A percentile compares a stretch with the other conserved stretches of the same genome.
These are phyloP conservation scores for Dryas iulia DNA, from an alignment of 1,140 invertebrate genomes.

Conservation along the genomic window DNA sequence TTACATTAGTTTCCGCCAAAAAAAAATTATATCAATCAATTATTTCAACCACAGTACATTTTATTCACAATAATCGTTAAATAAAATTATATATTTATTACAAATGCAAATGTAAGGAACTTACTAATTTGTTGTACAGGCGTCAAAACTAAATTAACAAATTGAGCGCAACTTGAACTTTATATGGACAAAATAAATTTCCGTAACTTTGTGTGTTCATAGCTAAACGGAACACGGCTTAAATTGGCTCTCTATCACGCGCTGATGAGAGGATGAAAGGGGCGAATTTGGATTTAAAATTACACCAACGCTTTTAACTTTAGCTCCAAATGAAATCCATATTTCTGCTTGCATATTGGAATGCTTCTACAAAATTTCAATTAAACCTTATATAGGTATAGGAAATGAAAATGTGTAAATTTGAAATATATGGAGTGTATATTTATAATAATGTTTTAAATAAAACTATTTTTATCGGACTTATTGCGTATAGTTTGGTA, in stretches of 20 bases:
- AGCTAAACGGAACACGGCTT: constrained; percentile 2
- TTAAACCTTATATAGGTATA: too few relatives aligned
- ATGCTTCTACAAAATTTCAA: too few relatives aligned
- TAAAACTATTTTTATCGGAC: too few relatives aligned
- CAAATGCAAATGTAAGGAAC: not conserved
- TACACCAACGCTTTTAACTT: not conserved
- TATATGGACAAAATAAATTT: not conserved
- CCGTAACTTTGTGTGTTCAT: not conserved
- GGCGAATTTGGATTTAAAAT: constrained; percentile 12
- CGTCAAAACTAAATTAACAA: not conserved
- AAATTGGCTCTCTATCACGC: constrained; percentile 7
- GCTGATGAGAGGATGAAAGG: constrained; percentile 13
- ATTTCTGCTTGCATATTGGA: not conserved
- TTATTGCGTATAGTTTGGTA: too few relatives aligned
- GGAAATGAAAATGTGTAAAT: too few relatives aligned
- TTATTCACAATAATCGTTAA: too few relatives aligned
- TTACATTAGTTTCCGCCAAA: too few relatives aligned
- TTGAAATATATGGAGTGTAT: too few relatives aligned
- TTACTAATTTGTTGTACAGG: not conserved
- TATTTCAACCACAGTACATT: too few relatives aligned
- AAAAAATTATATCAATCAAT: too few relatives aligned
- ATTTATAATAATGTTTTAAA: too few relatives aligned
- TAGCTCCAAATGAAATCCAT: not conserved
- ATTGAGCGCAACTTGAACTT: not conserved
- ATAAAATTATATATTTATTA: not conserved